Evolutionary conservation across 2,888 invertebrate genomes (phyloP).

Genomic region (Thymelicus acteon): DNA sequence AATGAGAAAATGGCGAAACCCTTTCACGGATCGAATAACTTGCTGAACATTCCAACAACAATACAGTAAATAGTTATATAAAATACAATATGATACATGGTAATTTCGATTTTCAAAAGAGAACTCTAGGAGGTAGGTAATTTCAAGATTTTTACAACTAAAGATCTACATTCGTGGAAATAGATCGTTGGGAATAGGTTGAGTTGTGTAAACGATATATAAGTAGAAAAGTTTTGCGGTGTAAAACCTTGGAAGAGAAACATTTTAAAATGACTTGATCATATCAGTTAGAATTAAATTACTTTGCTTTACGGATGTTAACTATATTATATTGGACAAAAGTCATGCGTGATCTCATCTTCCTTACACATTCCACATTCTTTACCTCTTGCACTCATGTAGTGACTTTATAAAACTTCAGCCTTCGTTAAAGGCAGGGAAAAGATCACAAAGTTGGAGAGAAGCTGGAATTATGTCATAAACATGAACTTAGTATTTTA

Average conservation of each 20-base stretch:
- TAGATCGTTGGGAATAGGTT: slow-evolving; percentile 15
- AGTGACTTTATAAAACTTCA: slow-evolving; percentile 22
- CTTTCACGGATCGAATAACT: slow-evolving; percentile 12
- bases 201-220: slow-evolving; percentile 4
- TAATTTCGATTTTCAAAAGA: slow-evolving; percentile 25
- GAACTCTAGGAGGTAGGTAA: slow-evolving; percentile 35
- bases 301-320: background rate
- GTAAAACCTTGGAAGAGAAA: slow-evolving; percentile 22
- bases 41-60: slow-evolving; percentile 31
- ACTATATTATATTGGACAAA: background rate
- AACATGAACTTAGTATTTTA: background rate
- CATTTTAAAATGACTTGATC: slow-evolving; percentile 5
- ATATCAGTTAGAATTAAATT: slow-evolving; percentile 1
- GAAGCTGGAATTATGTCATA: background rate
- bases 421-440: slow-evolving; percentile 33
- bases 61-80: slow-evolving; percentile 36
- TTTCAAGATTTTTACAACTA: slow-evolving; percentile 29
- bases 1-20: slow-evolving; percentile 25
- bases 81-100: slow-evolving; percentile 34
- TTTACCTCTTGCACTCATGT: background rate
- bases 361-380: background rate
- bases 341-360: background rate
- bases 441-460: slow-evolving; percentile 22
- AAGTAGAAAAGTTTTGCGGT: slow-evolving; percentile 4
- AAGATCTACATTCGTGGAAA: slow-evolving; percentile 11